Evolutionary conservation across 2,113 vertebrate species (phyloP).

Genomic region (Hemiprocne comata): DNA sequence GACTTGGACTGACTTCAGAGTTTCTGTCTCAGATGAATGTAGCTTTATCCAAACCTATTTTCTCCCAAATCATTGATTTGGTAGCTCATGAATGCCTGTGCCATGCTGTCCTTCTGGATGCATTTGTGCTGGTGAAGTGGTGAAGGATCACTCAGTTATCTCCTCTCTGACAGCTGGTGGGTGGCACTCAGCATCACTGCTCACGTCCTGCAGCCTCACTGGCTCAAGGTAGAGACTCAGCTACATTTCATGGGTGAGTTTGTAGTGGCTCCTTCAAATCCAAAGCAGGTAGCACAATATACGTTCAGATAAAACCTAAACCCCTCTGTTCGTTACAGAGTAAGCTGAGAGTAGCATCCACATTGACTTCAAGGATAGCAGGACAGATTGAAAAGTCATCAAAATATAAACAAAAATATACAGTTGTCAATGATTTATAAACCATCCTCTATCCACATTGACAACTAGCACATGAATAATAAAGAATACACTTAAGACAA

Average conservation of each 20-base stretch:
- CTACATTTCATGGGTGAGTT: neutral
- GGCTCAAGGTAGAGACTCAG: neutral
- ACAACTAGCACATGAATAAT: neutral
- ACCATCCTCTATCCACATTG: neutral
- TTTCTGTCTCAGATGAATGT: neutral
- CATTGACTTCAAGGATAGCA: neutral
- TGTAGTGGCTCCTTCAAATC: neutral
- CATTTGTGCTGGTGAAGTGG: neutral
- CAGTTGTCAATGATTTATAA: constrained; percentile 18
- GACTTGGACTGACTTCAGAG: neutral
- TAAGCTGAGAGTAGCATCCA: neutral
- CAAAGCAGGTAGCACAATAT: neutral
- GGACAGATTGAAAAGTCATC: neutral
- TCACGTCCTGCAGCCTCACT: neutral
- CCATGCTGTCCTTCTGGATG: neutral
- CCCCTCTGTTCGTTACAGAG: neutral
- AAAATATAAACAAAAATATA: neutral
- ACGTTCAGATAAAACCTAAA: neutral
- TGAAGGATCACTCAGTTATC: neutral
- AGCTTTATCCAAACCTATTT: neutral
- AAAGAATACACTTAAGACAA: neutral
- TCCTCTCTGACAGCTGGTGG: neutral
- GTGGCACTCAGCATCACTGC: neutral
- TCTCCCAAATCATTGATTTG: neutral
- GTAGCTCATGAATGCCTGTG: neutral